Percentiles rank a stretch among this genome's conserved stretches.
Evolutionary conservation across 2,888 invertebrate species (phyloP).

Genomic region (Xestobium rufovillosum): DNA sequence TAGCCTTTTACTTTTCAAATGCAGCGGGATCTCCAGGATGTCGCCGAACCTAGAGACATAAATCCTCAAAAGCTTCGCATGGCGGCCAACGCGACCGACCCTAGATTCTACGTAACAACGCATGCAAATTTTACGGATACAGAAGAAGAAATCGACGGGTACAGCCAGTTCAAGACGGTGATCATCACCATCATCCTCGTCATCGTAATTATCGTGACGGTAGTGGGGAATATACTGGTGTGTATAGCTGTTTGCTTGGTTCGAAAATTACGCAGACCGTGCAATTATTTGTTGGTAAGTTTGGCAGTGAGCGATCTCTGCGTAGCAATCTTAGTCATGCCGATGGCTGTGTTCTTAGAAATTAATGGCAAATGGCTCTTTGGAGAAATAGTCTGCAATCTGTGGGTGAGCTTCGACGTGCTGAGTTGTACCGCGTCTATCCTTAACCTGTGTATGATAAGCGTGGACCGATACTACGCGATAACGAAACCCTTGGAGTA

Average conservation of each 20-base stretch:
- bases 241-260: conserved; percentile 94
- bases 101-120: conserved; percentile 22
- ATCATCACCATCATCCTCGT: conserved; percentile 66
- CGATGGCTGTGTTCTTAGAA: conserved; percentile 91
- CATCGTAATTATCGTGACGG: conserved; percentile 69
- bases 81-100: conserved; percentile 38
- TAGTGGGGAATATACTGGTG: conserved; percentile 85
- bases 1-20: too few relatives aligned
- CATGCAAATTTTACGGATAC: conserved; percentile 30
- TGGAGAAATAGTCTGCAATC: conserved; percentile 83
- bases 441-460: conserved; percentile 95
- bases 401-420: conserved; percentile 97
- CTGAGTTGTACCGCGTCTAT: conserved; percentile 98
- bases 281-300: conserved; percentile 88
- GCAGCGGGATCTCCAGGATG: too few relatives aligned
- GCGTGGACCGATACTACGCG: conserved; percentile 90
- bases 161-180: conserved; percentile 52
- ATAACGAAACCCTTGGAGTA: conserved; percentile 91
- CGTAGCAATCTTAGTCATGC: conserved; percentile 94
- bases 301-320: conserved; percentile 94
- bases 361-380: conserved; percentile 91
- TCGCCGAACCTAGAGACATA: too few relatives aligned
- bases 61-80: conserved; percentile 33
- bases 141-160: conserved; percentile 23
- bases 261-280: conserved; percentile 79